Evolutionary conservation across 2,113 vertebrate genomes (phyloP), one percentile per base, ranked within the genome.

Genomic region (Gadus chalcogrammus): DNA sequence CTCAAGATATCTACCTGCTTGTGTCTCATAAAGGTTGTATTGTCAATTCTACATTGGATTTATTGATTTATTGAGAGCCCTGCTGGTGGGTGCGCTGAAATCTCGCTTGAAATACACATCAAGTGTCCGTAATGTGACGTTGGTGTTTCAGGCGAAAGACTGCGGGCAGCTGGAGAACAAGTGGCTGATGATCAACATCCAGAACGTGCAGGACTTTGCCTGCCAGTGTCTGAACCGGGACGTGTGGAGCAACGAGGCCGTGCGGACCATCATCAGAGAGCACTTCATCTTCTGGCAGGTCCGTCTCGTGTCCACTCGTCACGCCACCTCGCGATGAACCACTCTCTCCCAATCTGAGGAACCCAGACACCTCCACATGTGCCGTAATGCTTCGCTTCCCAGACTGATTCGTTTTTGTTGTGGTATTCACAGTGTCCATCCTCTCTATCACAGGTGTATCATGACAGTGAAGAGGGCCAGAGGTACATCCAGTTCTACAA

Each of bases 201-300:
- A 99, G 76, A 99, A 99, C 2, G 97, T 99, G 62, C 97, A 99
- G 78, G 97, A 99, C 79, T 99, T 99, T 65, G 95, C 97, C 58
- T 99, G 97, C 80, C 97, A 99, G 85, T 99, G 97, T 85, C 91
- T 99, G 61, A 99, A 99, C 84, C 92, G 97, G 0, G 97, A 99
- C 0, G 97, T 99, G 6, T 99, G 97, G 97, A 99, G 97, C 83
- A 98, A 98, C 1, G 95, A 99, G 61, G 94, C 96, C 27, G 97
- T 99, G 79, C 98, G 96, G 86, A 95, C 92, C 81, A 93, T 99
- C 79, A 98, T 99, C 84, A 90, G 95, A 85, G 96, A 99, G 63
- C 97, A 99, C 79, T 99, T 99, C 87, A 95, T 99, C 80, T 99
- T 99, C 81, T 99, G 97, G 97, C 97, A 99, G 97, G 97, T 97